Conservation (phyloP, 2,797 vertebrate genomes). For the Sebastes hopkinsi region DNA sequence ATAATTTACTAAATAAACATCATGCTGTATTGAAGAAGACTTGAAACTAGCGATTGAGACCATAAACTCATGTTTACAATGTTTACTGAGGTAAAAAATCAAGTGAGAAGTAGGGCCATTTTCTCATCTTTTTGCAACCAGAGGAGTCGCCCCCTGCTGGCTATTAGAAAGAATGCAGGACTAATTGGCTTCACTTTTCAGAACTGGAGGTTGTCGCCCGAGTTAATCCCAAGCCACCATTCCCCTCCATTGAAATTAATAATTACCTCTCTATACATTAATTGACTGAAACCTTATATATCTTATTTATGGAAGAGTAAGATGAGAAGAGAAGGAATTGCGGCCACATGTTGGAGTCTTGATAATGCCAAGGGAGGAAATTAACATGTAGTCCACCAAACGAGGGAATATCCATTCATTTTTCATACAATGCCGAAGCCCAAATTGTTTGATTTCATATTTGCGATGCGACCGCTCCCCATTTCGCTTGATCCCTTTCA, state of each 20-base stretch:
- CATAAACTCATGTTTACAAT: too few relatives aligned
- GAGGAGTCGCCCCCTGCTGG: too few relatives aligned
- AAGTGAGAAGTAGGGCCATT: rapidly evolving
- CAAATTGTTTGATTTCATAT: constrained; percentile 20
- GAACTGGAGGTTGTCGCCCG: rapidly evolving
- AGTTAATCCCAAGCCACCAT: constrained; percentile 33
- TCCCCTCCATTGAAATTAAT: constrained; percentile 47
- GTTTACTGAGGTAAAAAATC: too few relatives aligned
- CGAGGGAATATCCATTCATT: not conserved
- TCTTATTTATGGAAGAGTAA: constrained; percentile 42
- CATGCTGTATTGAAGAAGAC: too few relatives aligned
- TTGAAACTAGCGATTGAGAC: too few relatives aligned
- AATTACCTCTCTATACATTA: constrained; percentile 33
- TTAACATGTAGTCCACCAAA: not conserved
- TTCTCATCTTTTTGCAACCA: too few relatives aligned
- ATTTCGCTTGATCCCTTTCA: constrained; percentile 18
- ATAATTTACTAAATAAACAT: too few relatives aligned
- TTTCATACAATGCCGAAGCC: constrained; percentile 2
- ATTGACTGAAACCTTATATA: constrained; percentile 35
- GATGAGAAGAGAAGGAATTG: not conserved
- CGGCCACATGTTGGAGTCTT: constrained; percentile 5
- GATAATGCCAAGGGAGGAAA: not conserved
- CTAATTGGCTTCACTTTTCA: too few relatives aligned
- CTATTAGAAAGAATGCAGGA: rapidly evolving
- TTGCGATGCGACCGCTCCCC: constrained; percentile 16